Evolutionary conservation across 2,888 invertebrate genomes (phyloP).

Genomic region (Microchrysa polita): DNA sequence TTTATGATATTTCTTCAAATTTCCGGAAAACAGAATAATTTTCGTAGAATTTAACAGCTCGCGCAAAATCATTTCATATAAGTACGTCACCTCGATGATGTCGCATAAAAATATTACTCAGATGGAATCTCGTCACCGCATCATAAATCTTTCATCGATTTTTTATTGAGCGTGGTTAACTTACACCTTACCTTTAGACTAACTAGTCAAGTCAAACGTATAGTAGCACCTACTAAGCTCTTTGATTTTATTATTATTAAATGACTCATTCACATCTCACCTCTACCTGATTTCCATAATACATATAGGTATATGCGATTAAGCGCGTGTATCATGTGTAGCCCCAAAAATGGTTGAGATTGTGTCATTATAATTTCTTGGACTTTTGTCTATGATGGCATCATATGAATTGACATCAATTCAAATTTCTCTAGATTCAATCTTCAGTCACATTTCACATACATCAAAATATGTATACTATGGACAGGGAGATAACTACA

Average conservation of each 20-base stretch:
- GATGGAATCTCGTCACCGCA: neutral
- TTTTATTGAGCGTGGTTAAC: neutral
- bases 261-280: slow-evolving; percentile 11
- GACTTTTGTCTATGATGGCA: neutral
- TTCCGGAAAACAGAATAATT: too few relatives aligned
- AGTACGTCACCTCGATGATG: neutral
- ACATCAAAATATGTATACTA: neutral
- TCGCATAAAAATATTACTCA: neutral
- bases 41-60: too few relatives aligned
- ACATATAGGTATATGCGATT: too few relatives aligned
- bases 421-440: neutral
- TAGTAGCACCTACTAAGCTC: neutral
- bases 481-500: too few relatives aligned
- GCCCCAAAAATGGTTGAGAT: too few relatives aligned
- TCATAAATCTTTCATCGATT: slow-evolving; percentile 21
- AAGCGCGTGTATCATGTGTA: neutral
- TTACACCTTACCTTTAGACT: slow-evolving; percentile 7
- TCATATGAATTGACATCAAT: neutral
- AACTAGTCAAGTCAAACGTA: too few relatives aligned
- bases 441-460: neutral
- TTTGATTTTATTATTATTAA: too few relatives aligned
- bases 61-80: too few relatives aligned
- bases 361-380: too few relatives aligned
- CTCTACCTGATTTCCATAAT: slow-evolving; percentile 22
- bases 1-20: too few relatives aligned